Conservation (phyloP, 1,140 invertebrate genomes). For the Lerema accius region DNA sequence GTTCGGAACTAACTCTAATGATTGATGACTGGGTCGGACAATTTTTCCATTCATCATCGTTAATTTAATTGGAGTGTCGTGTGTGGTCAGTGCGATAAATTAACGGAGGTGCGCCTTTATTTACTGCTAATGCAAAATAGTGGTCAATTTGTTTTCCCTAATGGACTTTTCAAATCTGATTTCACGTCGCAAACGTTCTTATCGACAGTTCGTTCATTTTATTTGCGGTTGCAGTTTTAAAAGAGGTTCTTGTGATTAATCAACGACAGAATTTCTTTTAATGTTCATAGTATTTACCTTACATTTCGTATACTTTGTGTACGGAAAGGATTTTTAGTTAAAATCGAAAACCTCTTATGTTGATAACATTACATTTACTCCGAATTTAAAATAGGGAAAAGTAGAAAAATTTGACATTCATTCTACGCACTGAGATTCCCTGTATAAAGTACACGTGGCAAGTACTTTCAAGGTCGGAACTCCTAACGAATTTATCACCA, state of each 20-base stretch:
- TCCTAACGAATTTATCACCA: too few relatives aligned
- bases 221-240: conserved; percentile 24
- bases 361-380: too few relatives aligned
- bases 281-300: neutral
- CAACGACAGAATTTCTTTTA: conserved; percentile 2
- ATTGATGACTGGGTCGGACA: conserved; percentile 67
- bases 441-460: too few relatives aligned
- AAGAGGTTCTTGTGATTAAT: conserved; percentile 17
- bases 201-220: conserved; percentile 31
- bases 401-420: too few relatives aligned
- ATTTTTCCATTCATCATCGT: conserved; percentile 79
- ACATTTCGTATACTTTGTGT: neutral
- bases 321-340: neutral
- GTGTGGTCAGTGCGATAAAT: conserved; percentile 61
- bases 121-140: conserved; percentile 50
- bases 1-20: conserved; percentile 61
- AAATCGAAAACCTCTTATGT: neutral
- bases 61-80: conserved; percentile 77
- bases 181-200: conserved; percentile 33
- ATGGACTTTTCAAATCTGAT: conserved; percentile 44
- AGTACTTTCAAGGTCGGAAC: too few relatives aligned
- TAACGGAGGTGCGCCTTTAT: conserved; percentile 53
- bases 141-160: conserved; percentile 55
- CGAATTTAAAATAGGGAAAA: too few relatives aligned
- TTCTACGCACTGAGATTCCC: too few relatives aligned